phyloP scores from a whole-genome alignment of 2,113 vertebrate genomes.

The Nyctibius bracteatus region DNA sequence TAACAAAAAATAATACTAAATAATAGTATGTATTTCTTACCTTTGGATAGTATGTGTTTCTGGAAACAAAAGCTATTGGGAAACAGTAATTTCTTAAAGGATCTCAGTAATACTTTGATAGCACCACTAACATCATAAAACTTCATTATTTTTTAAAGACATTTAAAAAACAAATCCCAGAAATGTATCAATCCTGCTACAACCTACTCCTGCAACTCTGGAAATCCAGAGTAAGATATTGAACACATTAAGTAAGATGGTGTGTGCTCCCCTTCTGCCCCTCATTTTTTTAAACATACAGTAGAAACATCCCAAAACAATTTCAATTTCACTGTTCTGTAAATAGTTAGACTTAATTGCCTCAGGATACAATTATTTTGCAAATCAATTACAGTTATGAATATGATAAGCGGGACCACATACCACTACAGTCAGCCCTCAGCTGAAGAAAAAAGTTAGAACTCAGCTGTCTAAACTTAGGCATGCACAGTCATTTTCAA shows the following conservation, averaged over 20 bases:
- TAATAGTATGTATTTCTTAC: background rate
- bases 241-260: background rate
- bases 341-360: background rate
- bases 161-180: background rate
- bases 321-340: background rate
- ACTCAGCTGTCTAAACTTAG: background rate
- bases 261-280: accelerated
- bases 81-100: background rate
- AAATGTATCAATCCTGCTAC: background rate
- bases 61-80: background rate
- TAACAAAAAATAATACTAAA: background rate
- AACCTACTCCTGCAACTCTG: background rate
- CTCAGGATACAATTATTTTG: background rate
- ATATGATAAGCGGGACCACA: background rate
- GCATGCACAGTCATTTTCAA: background rate
- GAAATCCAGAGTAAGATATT: background rate
- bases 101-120: background rate
- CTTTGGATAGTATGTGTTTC: background rate
- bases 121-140: background rate
- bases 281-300: background rate
- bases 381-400: background rate
- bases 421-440: background rate
- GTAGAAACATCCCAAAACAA: background rate
- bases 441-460: background rate
- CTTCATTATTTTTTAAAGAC: background rate